phyloP scores from a whole-genome alignment of 2,113 vertebrate species.

The Lichenostomus cassidix region DNA sequence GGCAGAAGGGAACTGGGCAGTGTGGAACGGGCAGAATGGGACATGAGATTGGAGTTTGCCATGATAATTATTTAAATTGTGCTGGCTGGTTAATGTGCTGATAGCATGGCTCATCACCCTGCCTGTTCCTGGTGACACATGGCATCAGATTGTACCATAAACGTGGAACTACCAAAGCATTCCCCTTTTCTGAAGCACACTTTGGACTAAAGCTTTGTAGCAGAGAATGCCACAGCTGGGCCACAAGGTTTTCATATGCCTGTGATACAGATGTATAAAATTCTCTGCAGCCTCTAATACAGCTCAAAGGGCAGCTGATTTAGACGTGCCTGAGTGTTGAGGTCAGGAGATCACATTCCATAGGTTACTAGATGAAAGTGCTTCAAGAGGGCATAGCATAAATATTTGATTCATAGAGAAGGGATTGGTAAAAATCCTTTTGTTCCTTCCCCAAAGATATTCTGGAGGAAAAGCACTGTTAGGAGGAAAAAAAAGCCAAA shows the following conservation, averaged over 20 bases:
- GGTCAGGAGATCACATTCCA: slow-evolving; percentile 67
- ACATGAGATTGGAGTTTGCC: not conserved
- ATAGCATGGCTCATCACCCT: not conserved
- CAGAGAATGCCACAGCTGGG: not conserved
- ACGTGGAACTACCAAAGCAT: not conserved
- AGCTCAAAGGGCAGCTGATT: slow-evolving; percentile 59
- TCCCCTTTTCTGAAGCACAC: not conserved
- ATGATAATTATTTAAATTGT: not conserved
- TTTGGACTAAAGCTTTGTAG: not conserved
- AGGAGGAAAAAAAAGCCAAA: not conserved
- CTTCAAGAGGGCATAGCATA: slow-evolving; percentile 41
- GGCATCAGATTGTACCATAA: not conserved
- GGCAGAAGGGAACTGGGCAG: not conserved
- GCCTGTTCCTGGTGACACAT: not conserved
- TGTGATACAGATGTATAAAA: not conserved
- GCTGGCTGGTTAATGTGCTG: not conserved
- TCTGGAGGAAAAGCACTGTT: not conserved
- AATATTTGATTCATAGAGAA: slow-evolving; percentile 54
- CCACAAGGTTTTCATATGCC: not conserved
- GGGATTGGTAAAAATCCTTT: slow-evolving; percentile 35
- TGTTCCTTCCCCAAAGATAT: not conserved
- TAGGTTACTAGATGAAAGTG: slow-evolving; percentile 47
- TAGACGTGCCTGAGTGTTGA: slow-evolving; percentile 44
- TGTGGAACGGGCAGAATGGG: not conserved
- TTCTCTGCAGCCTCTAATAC: not conserved